These are phyloP conservation scores for Platycercus adscitus DNA, from an alignment of 2,113 vertebrate genomes.

Conservation along the genomic window DNA sequence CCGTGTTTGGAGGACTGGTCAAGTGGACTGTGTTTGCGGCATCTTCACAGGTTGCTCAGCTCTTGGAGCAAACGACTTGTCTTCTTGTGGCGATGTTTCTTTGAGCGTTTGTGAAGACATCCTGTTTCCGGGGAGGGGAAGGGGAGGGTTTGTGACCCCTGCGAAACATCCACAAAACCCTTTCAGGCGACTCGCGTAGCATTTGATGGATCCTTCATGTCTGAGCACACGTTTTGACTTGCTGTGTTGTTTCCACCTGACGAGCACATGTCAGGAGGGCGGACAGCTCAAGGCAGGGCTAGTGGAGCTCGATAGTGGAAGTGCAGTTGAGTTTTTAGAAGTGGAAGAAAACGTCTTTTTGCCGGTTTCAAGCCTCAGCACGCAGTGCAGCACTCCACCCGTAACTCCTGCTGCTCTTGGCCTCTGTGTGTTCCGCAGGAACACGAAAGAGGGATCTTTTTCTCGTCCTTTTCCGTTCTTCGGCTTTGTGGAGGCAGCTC, in stretches of 20 bases:
- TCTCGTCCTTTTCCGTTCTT: background rate
- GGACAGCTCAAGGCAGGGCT: background rate
- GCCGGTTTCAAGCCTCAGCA: background rate
- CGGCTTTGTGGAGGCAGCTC: background rate
- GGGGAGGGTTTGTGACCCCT: too few species aligned
- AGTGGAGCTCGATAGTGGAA: too few species aligned
- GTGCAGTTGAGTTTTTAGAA: background rate
- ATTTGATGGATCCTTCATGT: fast-evolving
- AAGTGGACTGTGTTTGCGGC: fast-evolving
- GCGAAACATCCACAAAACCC: fast-evolving
- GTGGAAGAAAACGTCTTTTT: background rate
- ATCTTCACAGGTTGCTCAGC: background rate
- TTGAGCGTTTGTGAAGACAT: background rate
- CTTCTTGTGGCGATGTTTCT: background rate
- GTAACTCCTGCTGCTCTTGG: background rate
- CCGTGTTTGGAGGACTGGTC: fast-evolving
- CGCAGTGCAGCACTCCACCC: background rate
- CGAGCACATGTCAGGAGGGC: background rate
- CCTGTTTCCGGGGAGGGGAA: too few species aligned
- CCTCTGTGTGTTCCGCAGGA: background rate
- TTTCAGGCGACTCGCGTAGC: fast-evolving
- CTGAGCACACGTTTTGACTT: fast-evolving
- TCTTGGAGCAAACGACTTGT: background rate
- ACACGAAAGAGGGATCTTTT: background rate
- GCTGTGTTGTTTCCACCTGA: background rate